Base-by-base conservation (phyloP, 2,888 invertebrate genomes). In the Synanthedon vespiformis region DNA sequence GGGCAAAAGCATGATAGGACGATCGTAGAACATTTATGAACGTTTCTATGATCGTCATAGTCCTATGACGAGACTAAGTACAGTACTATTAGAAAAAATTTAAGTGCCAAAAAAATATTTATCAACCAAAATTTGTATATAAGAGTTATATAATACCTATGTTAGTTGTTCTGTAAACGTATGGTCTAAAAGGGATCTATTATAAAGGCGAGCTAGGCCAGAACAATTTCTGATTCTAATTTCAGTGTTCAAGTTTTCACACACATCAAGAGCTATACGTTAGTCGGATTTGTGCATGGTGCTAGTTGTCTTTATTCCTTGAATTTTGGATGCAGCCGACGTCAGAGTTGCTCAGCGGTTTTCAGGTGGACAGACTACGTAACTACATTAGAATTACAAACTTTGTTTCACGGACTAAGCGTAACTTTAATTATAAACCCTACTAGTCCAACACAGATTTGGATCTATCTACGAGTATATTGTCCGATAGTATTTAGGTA, bases 301-400 rank as follows among this genome's bases (percentile, higher is more conserved):
- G 61, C 66, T 65, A 64, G 65, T 68, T 69, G 77, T 73, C 76
- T 76, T 72, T 76, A 70, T 69, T 70, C 70, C 71, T 69, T 83
- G 72, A 72, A 84, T 83, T 80, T 80, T 76, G 72, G 63, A 81
- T 82, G 77, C 65, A 55, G 55, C 61, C 54, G 54, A 70, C 72
- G 77, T 76, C 71, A 57, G 70, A 80, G 81, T 80, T 81, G 52
- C 73, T 59, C 71, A 60, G 64, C 56, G 62, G 65, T 68, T 74
- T 70, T 63, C 72, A 75, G 66, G 73, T 75, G 72, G 74, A 71
- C 74, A 69, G 74, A 74, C 71, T 68, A 70, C 66, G 70, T 70
- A 70, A 73, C 70, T 72, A 72, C 66, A 71, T 71, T 69, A 70
- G 73, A 68, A 72, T 68, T 67, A 69, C 64, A 70, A 75, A 77